Evolutionary conservation across 2,888 invertebrate genomes (phyloP).

Genomic region (Pseudanteris insignis): DNA sequence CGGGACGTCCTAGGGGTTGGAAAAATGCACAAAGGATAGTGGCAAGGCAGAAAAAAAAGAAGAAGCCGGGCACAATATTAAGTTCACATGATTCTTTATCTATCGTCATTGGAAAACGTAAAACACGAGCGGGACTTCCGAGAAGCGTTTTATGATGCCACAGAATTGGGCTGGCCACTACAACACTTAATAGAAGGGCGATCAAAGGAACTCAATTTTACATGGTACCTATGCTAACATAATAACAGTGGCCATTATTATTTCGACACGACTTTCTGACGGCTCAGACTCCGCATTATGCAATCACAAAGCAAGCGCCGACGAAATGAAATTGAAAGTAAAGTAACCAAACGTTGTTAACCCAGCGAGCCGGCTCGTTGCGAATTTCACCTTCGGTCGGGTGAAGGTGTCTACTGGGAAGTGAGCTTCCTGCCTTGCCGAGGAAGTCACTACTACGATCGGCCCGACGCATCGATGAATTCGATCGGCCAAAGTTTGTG

Average conservation of each 20-base stretch:
- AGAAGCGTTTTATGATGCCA: slow-evolving; percentile 30
- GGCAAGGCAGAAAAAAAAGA: slow-evolving; percentile 23
- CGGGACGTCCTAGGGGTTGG: slow-evolving; percentile 1
- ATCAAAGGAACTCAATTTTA: slow-evolving; percentile 37
- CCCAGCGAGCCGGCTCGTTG: slow-evolving; percentile 37
- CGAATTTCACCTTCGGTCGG: slow-evolving; percentile 44
- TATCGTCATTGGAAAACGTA: slow-evolving; percentile 14
- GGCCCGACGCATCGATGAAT: slow-evolving; percentile 8
- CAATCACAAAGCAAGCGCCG: slow-evolving; percentile 55
- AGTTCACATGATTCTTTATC: slow-evolving; percentile 13
- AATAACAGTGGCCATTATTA: slow-evolving; percentile 63
- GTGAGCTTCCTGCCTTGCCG: slow-evolving; percentile 43
- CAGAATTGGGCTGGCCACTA: slow-evolving; percentile 20
- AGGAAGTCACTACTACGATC: slow-evolving; percentile 27
- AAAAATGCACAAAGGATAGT: slow-evolving; percentile 17
- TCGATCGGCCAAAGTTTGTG: no score
- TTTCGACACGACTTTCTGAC: slow-evolving; percentile 61
- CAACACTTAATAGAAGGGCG: slow-evolving; percentile 33
- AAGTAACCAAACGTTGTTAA: slow-evolving; percentile 50
- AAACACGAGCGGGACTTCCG: slow-evolving; percentile 26
- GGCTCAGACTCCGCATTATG: slow-evolving; percentile 55
- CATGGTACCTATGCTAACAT: slow-evolving; percentile 46
- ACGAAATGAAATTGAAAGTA: slow-evolving; percentile 66
- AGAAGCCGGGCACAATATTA: slow-evolving; percentile 22
- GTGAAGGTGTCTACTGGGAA: slow-evolving; percentile 42